Evolutionary conservation across 2,888 invertebrate species (phyloP).

Genomic region (Monopis laevigella): DNA sequence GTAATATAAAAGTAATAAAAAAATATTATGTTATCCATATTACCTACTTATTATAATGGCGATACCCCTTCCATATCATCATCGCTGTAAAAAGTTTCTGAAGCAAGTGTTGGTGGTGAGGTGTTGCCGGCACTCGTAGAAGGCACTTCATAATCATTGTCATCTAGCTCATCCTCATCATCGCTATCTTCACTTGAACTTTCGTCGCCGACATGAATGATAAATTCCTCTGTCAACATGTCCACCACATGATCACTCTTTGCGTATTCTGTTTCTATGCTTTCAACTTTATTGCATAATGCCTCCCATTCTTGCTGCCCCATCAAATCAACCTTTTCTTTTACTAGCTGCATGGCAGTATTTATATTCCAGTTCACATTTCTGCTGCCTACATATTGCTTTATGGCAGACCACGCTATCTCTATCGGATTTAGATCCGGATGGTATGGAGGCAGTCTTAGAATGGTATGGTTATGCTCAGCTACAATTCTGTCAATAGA

Average conservation of each 20-base stretch:
- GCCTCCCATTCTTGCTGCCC: slow-evolving; percentile 14
- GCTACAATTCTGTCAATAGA: slow-evolving; percentile 19
- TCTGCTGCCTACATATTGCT: slow-evolving; percentile 8
- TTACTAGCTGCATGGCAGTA: slow-evolving; percentile 4
- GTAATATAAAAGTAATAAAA: too few species aligned
- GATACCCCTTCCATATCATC: too few species aligned
- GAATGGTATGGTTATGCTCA: slow-evolving; percentile 16
- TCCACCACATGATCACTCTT: slow-evolving; percentile 19
- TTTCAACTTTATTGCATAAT: slow-evolving; percentile 17
- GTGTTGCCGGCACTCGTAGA: too few species aligned
- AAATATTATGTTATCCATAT: too few species aligned
- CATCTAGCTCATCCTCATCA: slow-evolving; percentile 2
- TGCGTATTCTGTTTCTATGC: slow-evolving; percentile 17
- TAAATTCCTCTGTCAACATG: slow-evolving; percentile 15
- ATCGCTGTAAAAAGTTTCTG: too few species aligned
- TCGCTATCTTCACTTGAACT: not conserved
- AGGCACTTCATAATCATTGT: too few species aligned
- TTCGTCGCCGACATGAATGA: slow-evolving; percentile 13
- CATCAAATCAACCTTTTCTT: slow-evolving; percentile 14
- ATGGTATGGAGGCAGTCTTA: slow-evolving; percentile 23
- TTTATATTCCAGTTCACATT: slow-evolving; percentile 1
- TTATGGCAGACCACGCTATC: slow-evolving; percentile 11
- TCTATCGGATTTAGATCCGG: slow-evolving; percentile 15
- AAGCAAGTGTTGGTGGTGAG: too few species aligned
- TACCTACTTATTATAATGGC: too few species aligned